Conservation (phyloP, 2,113 vertebrate genomes). For the Phrynocephalus versicolor region DNA sequence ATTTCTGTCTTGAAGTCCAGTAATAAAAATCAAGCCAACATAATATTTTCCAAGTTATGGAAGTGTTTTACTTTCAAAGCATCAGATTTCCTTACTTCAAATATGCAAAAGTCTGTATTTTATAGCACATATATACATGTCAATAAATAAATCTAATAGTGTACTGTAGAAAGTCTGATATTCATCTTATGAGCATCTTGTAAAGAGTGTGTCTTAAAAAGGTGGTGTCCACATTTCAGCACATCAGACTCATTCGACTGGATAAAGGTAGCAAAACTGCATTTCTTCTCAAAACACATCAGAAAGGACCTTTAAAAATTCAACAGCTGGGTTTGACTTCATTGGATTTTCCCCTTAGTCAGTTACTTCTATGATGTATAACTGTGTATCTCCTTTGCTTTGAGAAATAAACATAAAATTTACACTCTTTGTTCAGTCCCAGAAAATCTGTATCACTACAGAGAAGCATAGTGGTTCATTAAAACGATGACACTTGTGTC, state of each 20-base stretch:
- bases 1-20: constrained; percentile 57
- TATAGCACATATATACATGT: background rate
- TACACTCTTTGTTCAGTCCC: background rate
- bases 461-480: background rate
- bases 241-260: background rate
- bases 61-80: constrained; percentile 15
- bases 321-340: background rate
- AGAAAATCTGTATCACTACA: background rate
- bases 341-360: background rate
- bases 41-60: constrained; percentile 19
- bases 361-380: background rate
- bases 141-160: background rate
- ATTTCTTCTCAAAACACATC: background rate
- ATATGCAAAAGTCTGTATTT: background rate
- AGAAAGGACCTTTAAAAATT: constrained; percentile 13
- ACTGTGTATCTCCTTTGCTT: background rate
- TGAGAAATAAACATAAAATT: background rate
- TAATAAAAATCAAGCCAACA: constrained; percentile 42
- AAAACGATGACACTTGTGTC: background rate
- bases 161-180: background rate
- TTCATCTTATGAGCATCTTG: constrained; percentile 7
- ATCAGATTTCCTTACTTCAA: background rate
- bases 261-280: constrained; percentile 17
- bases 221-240: constrained; percentile 14
- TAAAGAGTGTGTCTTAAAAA: background rate